Base-by-base conservation (phyloP, 1,140 invertebrate species). In the Epicauta chinensis region DNA sequence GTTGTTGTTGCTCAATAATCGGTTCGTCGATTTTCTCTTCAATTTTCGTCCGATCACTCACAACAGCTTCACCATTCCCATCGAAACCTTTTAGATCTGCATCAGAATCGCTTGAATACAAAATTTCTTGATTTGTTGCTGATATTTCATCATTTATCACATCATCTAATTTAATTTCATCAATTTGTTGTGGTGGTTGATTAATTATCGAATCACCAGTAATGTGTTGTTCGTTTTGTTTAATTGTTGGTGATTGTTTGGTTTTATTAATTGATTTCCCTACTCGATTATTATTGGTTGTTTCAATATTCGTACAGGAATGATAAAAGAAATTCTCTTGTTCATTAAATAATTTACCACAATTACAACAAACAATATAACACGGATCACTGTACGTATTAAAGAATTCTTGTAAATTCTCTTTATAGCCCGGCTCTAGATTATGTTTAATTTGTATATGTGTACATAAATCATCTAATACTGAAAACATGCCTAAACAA, bases 401-500 rank as follows among this genome's bases (percentile, higher is more conserved):
- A 57, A 77, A 77, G 68, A 85, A 81, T 43, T 81, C 79, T 55
- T 84, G 79, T 38, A 78, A 75, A 34, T 74, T 78, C 7, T 79
- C 65, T 63, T 81, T 85, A 43, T 76, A 73, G 17, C 75, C 77
- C 56, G 86, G 81, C 59, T 81, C 76, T 32, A 86, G 77, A 68
- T 81, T 83, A 62, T 91, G 88, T 68, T 85, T 86, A 45, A 80
- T 81, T 39, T 77, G 75, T 54, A 91, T 70, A 72, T 91, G 88
- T 55, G 82, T 71, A 31, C 82, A 81, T 14, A 91, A 66, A 62
- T 85, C 83, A 53, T 89, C 85, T n/a, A 84, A 81, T 56, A 80
- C 80, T 16, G 81, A 81, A 71, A 87, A 89, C 73, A 89, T 83
- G 43, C 83, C 83, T 31, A 88, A 73, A 62, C 87, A 90, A 69